Evolutionary conservation across 2,113 vertebrate genomes (phyloP).

Genomic region (Macquaria ambigua): DNA sequence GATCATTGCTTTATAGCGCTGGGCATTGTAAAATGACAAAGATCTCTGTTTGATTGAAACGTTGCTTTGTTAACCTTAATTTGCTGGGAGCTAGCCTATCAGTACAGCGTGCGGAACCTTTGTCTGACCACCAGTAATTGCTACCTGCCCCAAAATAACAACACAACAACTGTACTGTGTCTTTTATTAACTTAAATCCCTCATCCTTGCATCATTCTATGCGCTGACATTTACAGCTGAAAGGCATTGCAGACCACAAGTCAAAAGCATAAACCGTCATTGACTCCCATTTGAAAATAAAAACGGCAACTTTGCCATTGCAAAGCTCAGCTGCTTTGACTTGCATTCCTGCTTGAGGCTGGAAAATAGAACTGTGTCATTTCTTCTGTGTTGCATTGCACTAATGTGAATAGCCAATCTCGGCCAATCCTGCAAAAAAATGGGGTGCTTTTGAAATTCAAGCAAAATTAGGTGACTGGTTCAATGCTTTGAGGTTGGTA

Average conservation of each 20-base stretch:
- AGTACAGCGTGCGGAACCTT: not conserved
- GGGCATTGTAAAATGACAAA: not conserved
- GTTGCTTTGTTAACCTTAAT: not conserved
- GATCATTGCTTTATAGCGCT: not conserved
- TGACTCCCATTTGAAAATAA: not conserved
- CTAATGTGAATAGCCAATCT: not conserved
- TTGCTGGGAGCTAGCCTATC: not conserved
- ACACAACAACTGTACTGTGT: not conserved
- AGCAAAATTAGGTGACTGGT: not conserved
- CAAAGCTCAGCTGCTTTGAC: constrained; percentile 4
- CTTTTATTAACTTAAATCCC: not conserved
- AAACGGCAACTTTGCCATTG: not conserved
- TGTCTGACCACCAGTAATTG: not conserved
- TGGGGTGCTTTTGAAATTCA: not conserved
- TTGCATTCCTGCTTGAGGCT: not conserved
- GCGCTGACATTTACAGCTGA: not conserved
- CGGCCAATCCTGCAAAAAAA: not conserved
- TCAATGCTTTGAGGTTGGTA: not conserved
- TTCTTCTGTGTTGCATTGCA: not conserved
- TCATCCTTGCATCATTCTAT: not conserved
- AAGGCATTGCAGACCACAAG: not conserved
- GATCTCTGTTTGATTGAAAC: not conserved
- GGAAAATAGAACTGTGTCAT: not conserved
- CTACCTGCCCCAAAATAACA: not conserved
- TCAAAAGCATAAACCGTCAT: not conserved